Base-by-base conservation (phyloP, 2,113 vertebrate species). In the Anser cygnoides region DNA sequence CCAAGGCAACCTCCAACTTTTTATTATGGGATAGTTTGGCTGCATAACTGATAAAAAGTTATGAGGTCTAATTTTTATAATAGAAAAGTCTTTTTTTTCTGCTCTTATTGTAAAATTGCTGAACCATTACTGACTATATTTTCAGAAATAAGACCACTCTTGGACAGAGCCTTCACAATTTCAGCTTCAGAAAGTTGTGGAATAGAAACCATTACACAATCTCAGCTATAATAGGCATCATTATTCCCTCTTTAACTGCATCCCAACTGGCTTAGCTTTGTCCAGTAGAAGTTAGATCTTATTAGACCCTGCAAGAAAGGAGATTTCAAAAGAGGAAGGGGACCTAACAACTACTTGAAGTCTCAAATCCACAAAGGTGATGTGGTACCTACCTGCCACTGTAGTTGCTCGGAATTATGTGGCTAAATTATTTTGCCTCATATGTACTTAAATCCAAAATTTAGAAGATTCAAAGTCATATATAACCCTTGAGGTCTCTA, bases 11-110 rank as follows among this genome's bases (percentile, higher is more conserved):
- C 3, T 72, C 23, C 26, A 87, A 39, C 37, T 46, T 86, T 39
- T 81, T 84, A 74, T 80, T 67, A 55, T 6, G 12, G 59, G n/a
- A 63, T 31, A 84, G 41, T 66, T 81, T 63, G 35, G 41, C 13
- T 52, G 46, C 11, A 46, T 65, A 87, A 71, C 46, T 74, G n/a
- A 59, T 81, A 72, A 71, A 90, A 89, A 92, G 29, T 52, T 78
- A 89, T 46, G 46, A 74, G 20, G 37, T 82, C n/a, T 92, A 87
- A 65, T 81, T 93, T 93, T 94, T 75, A 35, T 72, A 87, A 87
- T 33, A 80, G 39, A 16, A 71, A 63, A 67, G 19, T 49, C 63
- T 13, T 46, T 84, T 49, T 90, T 87, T 52, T 75, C 37, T 84
- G 21, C 31, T 74, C 15, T 17, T 35, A 61, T 31, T 81, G 10